These are phyloP conservation scores for Cacatua alba DNA, from an alignment of 2,113 vertebrate species.

Conservation along the genomic window DNA sequence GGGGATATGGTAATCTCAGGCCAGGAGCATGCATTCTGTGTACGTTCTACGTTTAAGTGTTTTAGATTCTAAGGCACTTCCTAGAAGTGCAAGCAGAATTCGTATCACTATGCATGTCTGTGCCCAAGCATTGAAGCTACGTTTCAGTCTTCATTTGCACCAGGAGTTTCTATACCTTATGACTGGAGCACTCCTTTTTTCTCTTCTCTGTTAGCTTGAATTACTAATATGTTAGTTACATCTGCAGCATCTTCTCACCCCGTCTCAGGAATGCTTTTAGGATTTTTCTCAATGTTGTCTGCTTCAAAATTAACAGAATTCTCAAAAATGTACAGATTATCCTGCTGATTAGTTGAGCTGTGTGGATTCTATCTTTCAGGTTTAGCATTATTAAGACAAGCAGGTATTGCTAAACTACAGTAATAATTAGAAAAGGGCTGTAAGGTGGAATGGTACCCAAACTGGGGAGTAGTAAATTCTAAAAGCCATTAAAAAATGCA, in stretches of 20 bases:
- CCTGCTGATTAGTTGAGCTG: not conserved
- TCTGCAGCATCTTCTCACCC: not conserved
- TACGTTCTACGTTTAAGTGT: not conserved
- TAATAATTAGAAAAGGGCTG: not conserved
- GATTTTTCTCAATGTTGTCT: not conserved
- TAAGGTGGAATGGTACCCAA: not conserved
- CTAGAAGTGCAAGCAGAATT: not conserved
- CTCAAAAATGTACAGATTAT: not conserved
- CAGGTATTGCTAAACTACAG: not conserved
- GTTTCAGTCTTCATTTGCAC: not conserved
- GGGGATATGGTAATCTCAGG: rapidly evolving
- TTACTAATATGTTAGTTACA: not conserved
- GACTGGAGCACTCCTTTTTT: not conserved
- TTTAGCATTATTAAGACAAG: not conserved
- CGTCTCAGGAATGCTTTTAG: not conserved
- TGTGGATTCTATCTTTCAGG: not conserved
- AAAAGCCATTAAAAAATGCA: not conserved
- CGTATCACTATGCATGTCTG: not conserved
- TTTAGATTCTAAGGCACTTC: not conserved
- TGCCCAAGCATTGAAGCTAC: not conserved
- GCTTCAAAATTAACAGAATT: not conserved
- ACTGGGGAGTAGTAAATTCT: not conserved
- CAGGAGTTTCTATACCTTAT: not conserved
- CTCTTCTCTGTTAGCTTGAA: not conserved
- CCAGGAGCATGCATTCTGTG: not conserved